A percentile compares a stretch with the other conserved stretches of the same genome.
Evolutionary conservation across 2,888 invertebrate species (phyloP).

Genomic region (Drosophila cognata): DNA sequence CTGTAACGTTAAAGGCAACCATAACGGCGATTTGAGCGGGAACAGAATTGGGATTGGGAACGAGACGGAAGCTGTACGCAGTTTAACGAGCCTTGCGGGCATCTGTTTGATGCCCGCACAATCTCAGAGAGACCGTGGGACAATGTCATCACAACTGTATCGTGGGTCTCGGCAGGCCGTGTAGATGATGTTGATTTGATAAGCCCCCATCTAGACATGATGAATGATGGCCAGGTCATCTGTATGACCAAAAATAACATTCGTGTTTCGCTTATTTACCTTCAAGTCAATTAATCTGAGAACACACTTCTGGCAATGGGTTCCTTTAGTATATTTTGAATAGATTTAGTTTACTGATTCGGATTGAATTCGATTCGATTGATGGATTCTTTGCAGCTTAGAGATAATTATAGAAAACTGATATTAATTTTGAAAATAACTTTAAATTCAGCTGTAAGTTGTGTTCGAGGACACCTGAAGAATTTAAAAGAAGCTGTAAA

Average conservation of each 20-base stretch:
- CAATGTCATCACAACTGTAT: conserved; percentile 1
- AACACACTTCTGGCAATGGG: background rate
- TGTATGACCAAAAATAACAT: background rate
- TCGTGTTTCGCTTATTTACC: background rate
- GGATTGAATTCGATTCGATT: background rate
- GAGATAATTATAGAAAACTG: background rate
- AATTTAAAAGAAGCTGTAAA: background rate
- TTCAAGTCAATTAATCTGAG: background rate
- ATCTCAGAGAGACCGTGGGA: background rate
- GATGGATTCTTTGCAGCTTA: background rate
- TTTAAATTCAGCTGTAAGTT: background rate
- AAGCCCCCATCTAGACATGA: background rate
- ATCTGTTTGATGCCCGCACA: conserved; percentile 32
- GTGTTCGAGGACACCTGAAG: background rate
- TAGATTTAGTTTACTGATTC: background rate
- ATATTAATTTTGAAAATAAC: background rate
- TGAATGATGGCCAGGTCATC: conserved; percentile 2
- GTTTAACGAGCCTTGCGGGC: conserved; percentile 64
- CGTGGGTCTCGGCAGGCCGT: background rate
- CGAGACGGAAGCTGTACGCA: conserved; percentile 47
- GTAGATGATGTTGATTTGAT: background rate
- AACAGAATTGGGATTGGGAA: background rate
- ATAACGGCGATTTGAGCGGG: background rate
- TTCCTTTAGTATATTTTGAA: background rate
- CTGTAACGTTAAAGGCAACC: background rate